These are phyloP conservation scores for Xestia ashworthii DNA, from an alignment of 2,888 invertebrate species.

Conservation along the genomic window DNA sequence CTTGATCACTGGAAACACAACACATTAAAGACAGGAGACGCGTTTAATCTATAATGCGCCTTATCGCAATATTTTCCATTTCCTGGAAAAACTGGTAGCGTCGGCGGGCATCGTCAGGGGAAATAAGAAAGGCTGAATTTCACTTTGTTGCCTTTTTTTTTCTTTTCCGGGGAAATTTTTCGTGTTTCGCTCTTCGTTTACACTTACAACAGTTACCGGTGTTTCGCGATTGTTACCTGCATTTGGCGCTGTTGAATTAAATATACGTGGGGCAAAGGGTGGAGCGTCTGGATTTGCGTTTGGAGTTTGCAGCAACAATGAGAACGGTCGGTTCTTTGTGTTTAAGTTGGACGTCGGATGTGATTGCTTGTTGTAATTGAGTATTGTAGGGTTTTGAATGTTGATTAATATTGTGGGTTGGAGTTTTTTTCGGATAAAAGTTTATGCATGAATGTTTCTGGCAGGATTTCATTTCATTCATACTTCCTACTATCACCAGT, in stretches of 20 bases:
- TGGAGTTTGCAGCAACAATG: slow-evolving; percentile 86
- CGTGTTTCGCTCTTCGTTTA: slow-evolving; percentile 88
- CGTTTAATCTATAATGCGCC: slow-evolving; percentile 90
- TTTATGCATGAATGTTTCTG: neutral
- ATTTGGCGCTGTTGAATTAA: slow-evolving; percentile 87
- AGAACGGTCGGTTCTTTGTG: slow-evolving; percentile 76
- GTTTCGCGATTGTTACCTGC: slow-evolving; percentile 87
- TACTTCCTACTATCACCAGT: neutral
- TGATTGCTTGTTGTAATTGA: slow-evolving; percentile 65
- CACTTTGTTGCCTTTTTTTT: slow-evolving; percentile 88
- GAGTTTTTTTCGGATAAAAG: neutral
- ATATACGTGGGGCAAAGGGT: slow-evolving; percentile 88
- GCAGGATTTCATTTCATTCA: neutral
- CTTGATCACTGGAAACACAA: slow-evolving; percentile 84
- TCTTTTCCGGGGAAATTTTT: slow-evolving; percentile 81
- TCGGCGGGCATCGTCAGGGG: slow-evolving; percentile 88
- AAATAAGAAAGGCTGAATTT: slow-evolving; percentile 90
- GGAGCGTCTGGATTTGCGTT: slow-evolving; percentile 89
- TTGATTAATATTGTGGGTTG: slow-evolving; percentile 28
- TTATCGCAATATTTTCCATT: slow-evolving; percentile 91
- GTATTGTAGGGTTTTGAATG: slow-evolving; percentile 32
- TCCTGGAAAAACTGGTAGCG: slow-evolving; percentile 86
- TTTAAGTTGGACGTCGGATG: slow-evolving; percentile 76
- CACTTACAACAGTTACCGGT: slow-evolving; percentile 89
- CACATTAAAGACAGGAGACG: slow-evolving; percentile 84